Evolutionary conservation across 2,888 invertebrate species (phyloP).

Genomic region (Oxycera nigricornis): DNA sequence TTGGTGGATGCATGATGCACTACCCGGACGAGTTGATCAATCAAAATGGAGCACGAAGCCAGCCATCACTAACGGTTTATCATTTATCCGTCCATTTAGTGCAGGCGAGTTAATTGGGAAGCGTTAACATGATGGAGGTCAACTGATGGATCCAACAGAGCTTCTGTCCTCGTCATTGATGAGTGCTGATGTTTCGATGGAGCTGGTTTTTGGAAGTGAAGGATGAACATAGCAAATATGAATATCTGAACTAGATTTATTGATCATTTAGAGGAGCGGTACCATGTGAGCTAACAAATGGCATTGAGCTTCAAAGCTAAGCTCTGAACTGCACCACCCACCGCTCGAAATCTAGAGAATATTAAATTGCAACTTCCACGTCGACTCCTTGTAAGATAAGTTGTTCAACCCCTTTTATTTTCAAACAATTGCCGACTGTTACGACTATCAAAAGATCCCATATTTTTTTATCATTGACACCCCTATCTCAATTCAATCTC

Average conservation of each 20-base stretch:
- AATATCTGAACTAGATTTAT: background rate
- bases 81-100: constrained; percentile 1
- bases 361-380: no score
- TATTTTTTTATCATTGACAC: background rate
- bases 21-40: background rate
- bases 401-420: background rate
- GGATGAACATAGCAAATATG: background rate
- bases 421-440: no score
- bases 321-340: background rate
- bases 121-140: constrained; percentile 34
- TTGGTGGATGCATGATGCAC: background rate
- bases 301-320: no score
- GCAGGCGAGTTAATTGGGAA: constrained; percentile 17
- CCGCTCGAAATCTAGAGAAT: background rate
- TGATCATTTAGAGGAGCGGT: background rate
- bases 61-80: background rate
- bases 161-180: background rate
- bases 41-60: background rate
- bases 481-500: background rate
- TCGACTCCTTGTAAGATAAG: no score
- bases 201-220: background rate
- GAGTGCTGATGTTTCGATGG: background rate
- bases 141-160: background rate
- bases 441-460: background rate
- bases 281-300: no score